Evolutionary conservation across 2,888 invertebrate genomes (phyloP).

Genomic region (Drosophila prolongata): DNA sequence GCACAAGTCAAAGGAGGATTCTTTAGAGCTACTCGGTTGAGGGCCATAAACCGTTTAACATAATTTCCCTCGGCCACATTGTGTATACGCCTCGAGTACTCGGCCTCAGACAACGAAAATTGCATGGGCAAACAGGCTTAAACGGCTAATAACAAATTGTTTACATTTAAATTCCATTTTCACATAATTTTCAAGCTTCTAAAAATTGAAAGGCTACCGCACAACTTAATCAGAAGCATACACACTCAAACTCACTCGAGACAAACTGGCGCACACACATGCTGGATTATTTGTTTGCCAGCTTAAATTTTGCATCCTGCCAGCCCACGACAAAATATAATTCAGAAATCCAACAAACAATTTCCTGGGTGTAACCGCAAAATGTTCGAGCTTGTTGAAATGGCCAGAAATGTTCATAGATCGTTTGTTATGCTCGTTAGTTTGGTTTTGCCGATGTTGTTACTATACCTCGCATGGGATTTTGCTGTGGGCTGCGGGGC

Average conservation of each 20-base stretch:
- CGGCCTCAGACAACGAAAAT: conserved; percentile 20
- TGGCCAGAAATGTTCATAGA: conserved; percentile 43
- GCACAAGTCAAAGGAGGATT: conserved; percentile 26
- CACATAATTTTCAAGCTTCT: conserved; percentile 32
- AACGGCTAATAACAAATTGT: conserved; percentile 41
- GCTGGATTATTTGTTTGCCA: conserved; percentile 33
- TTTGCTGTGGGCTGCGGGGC: conserved; percentile 17
- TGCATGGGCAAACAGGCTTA: conserved; percentile 36
- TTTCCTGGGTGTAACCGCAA: conserved; percentile 50
- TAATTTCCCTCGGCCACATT: conserved; percentile 39
- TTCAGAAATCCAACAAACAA: conserved; percentile 55
- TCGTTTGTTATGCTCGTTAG: conserved; percentile 57
- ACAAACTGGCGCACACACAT: conserved; percentile 22
- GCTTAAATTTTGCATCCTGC: conserved; percentile 25
- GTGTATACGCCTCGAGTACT: conserved; percentile 33
- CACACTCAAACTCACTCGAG: conserved; percentile 3
- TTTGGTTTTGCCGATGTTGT: conserved; percentile 37
- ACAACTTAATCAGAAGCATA: conserved; percentile 48
- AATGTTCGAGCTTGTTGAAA: conserved; percentile 44
- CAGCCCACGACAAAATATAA: conserved; percentile 27
- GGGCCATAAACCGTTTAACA: conserved; percentile 33
- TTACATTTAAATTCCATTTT: conserved; percentile 49
- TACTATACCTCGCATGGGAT: conserved; percentile 9
- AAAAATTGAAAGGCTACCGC: conserved; percentile 43
- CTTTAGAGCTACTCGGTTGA: conserved; percentile 4